These are phyloP conservation scores for Leptopilina syphax DNA, from an alignment of 2,888 invertebrate species.

Conservation along the genomic window DNA sequence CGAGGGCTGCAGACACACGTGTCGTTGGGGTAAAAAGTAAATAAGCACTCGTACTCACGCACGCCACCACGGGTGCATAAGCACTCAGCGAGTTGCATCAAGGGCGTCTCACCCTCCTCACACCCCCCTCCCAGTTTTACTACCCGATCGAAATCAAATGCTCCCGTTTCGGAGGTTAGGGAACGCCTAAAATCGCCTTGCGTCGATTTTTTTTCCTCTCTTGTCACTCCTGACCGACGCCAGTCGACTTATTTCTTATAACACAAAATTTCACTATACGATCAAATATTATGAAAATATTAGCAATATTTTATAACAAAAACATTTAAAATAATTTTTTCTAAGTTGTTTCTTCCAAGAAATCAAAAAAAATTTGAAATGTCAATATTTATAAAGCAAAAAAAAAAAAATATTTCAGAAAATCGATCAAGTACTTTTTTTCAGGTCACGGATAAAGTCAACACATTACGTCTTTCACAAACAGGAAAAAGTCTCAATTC, in stretches of 20 bases:
- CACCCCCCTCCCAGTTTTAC: slow-evolving; percentile 34
- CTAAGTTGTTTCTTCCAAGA: no score
- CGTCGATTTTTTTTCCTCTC: background rate
- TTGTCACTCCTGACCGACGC: background rate
- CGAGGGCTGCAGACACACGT: slow-evolving; percentile 59
- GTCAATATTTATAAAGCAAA: no score
- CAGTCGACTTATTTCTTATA: background rate
- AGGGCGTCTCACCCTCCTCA: slow-evolving; percentile 51
- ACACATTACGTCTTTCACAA: background rate
- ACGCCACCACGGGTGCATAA: slow-evolving; percentile 62
- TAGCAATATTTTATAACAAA: no score
- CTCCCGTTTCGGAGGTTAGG: slow-evolving; percentile 57
- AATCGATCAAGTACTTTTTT: no score
- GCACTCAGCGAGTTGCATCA: slow-evolving; percentile 54
- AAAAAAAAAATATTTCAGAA: no score
- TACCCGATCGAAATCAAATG: slow-evolving; percentile 56
- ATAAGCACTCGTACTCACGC: slow-evolving; percentile 52
- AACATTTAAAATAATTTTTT: no score
- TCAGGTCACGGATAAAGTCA: no score
- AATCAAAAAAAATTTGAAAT: no score
- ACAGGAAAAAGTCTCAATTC: background rate
- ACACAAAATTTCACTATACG: background rate
- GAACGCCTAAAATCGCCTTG: slow-evolving; percentile 52
- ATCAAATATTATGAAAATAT: no score
- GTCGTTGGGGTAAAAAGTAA: slow-evolving; percentile 62